phyloP scores from a whole-genome alignment of 1,140 invertebrate species.

The Thaumetopoea pityocampa region DNA sequence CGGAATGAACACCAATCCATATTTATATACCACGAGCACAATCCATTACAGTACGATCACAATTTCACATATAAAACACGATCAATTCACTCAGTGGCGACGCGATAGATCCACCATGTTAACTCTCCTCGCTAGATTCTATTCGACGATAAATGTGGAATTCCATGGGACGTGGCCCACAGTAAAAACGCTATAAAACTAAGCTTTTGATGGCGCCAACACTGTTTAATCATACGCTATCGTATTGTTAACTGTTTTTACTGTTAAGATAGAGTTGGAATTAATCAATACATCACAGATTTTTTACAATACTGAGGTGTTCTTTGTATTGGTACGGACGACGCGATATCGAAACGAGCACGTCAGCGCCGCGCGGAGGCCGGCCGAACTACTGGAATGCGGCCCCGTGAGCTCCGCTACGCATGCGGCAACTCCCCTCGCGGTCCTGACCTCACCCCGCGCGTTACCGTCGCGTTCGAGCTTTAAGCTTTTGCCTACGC shows the following conservation, averaged over 20 bases:
- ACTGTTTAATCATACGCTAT: constrained; percentile 7
- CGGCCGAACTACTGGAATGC: constrained; percentile 68
- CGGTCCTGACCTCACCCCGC: constrained; percentile 26
- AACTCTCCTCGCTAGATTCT: constrained; percentile 65
- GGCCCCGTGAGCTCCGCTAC: constrained; percentile 42
- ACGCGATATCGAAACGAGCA: constrained; percentile 30
- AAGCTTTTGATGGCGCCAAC: constrained; percentile 3
- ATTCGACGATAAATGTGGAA: constrained; percentile 74
- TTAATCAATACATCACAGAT: constrained; percentile 76
- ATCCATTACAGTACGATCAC: constrained; percentile 25
- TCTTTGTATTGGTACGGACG: constrained; percentile 68
- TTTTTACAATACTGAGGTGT: constrained; percentile 72
- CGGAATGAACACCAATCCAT: constrained; percentile 55
- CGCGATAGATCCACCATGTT: constrained; percentile 64
- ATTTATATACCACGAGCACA: constrained; percentile 44
- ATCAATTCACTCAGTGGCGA: constrained; percentile 47
- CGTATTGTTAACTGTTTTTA: constrained; percentile 22
- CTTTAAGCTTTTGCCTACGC: constrained; percentile 34
- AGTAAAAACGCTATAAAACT: constrained; percentile 36
- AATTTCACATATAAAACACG: constrained; percentile 59
- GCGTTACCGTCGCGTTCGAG: constrained; percentile 48
- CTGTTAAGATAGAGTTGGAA: constrained; percentile 57
- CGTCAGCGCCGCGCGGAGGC: constrained; percentile 56
- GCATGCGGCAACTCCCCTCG: constrained; percentile 50
- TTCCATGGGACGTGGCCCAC: constrained; percentile 68